Base-by-base conservation (phyloP, 2,113 vertebrate species). In the Salvelinus namaycush region DNA sequence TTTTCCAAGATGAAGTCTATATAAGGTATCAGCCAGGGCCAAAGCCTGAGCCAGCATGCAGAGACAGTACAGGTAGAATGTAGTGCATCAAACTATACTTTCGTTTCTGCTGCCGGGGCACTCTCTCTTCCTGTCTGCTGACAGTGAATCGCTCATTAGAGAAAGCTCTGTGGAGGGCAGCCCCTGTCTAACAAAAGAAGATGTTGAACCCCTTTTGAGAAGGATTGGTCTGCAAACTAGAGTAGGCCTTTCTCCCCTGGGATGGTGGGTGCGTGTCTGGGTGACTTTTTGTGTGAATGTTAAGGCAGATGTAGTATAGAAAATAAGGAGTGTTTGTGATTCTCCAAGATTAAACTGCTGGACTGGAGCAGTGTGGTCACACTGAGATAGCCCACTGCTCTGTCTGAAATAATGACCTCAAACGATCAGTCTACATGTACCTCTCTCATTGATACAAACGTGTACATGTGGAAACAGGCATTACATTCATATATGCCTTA, bases 81-180 rank as follows among this genome's bases (percentile, higher is more conserved):
- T 24, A 67, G 54, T 65, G 26, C 69, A 80, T 77, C 75, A 70
- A 70, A 75, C 72, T 79, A 12, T 34, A 68, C 72, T 77, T 59
- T 74, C 1, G 20, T 70, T 49, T 49, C 73, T 78, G 74, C 75
- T 77, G 73, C 65, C 79, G 44, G 69, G 71, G 70, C 27, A 4
- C 74, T 82, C 73, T 75, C 51, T 54, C 13, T 18, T 20, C 12
- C 59, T 60, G 16, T 70, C 76, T 86, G 84, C 81, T 75, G 60
- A 81, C 77, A 76, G 77, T 64, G 81, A 79, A 83, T 79, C 70
- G 71, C 79, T 88, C 88, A 82, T 87, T 88, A 89, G 62, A 68
- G 34, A 26, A 2, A 24, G 34, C 72, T 76, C 59, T 49, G 31
- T 71, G 60, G 72, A 79, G 69, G 49, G 57, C 74, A 72, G 79